Evolutionary conservation across 2,888 invertebrate species (phyloP), one percentile per base, ranked within the genome.

Genomic region (Electrophaes corylata): DNA sequence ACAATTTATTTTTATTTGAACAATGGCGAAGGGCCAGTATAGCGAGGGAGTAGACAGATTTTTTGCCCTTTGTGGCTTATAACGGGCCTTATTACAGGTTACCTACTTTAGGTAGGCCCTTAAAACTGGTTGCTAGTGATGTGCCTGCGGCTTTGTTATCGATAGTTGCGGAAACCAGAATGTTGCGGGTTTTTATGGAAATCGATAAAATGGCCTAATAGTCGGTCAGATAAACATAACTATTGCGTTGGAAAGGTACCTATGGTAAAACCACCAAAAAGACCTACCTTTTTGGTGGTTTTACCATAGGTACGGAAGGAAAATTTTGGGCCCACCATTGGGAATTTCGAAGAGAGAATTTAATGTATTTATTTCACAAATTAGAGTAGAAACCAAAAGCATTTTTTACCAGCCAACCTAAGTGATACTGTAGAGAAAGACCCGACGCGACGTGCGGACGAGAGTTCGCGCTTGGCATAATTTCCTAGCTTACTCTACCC

Each of bases 31-130:
- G 48, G 60, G 49, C 40, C 48, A 20, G 11, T 23, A 39, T 3
- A 23, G 47, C n/a, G 51, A 53, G 33, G 39, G n/a, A n/a, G n/a
- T n/a, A n/a, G n/a, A 44, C 41, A 57, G 60, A 62, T 67, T 61
- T 69, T 64, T 64, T 64, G 56, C 55, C 65, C 57, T 60, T 60
- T 49, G 54, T 51, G 59, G 50, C 61, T 60, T 52, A 61, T 75
- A 78, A 77, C 78, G 77, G 78, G 75, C 71, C 66, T 6, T 4
- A 6, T 23, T 62, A 53, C 73, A 65, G 72, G 75, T 78, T n/a
- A 37, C 16, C 37, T 37, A 73, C 64, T 62, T 67, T 57, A 53
- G 64, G 54, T 57, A 53, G 64, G 54, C 56, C 59, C 61, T 60
- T 63, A 52, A 55, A 66, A 71, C 69, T 64, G 57, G 66, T 65